Conservation (phyloP, 2,113 vertebrate species). For the Polyodon spathula region DNA sequence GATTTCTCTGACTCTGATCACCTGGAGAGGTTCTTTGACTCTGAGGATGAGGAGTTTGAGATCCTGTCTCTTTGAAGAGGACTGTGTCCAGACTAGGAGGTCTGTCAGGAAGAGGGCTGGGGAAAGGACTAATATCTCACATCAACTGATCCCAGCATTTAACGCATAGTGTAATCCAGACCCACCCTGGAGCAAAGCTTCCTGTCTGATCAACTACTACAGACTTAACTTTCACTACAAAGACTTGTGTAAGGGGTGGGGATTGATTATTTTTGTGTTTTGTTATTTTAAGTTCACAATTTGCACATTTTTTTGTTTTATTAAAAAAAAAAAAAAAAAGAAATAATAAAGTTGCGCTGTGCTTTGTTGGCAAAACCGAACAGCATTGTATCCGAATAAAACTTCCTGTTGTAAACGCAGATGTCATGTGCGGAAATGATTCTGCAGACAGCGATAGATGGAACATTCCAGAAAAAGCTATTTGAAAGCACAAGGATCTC, state of each 20-base stretch:
- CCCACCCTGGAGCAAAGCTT: slow-evolving; percentile 30
- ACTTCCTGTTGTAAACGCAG: slow-evolving; percentile 6
- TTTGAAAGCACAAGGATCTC: background rate
- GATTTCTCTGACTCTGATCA: slow-evolving; percentile 87
- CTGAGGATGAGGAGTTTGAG: slow-evolving; percentile 95
- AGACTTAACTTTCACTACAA: background rate
- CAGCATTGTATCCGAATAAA: slow-evolving; percentile 14
- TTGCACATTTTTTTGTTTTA: slow-evolving; percentile 17
- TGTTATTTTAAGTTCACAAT: slow-evolving; percentile 16
- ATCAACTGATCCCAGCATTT: slow-evolving; percentile 34
- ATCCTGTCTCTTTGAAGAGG: slow-evolving; percentile 84
- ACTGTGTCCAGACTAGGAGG: too few species aligned
- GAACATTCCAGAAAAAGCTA: background rate
- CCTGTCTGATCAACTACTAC: slow-evolving; percentile 32
- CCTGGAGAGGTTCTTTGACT: slow-evolving; percentile 93
- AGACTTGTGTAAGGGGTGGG: slow-evolving; percentile 1
- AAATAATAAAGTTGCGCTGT: slow-evolving; percentile 4
- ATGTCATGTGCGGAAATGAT: slow-evolving; percentile 3
- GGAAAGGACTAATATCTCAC: background rate
- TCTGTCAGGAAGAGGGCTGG: too few species aligned
- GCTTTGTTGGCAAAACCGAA: slow-evolving; percentile 2
- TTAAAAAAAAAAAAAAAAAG: slow-evolving; percentile 7
- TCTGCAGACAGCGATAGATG: background rate
- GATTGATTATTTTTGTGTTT: background rate
- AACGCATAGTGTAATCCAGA: slow-evolving; percentile 25